Percentiles rank a stretch among this genome's conserved stretches.
Conservation (phyloP, 1,140 invertebrate genomes). For the Drosophila varians region DNA sequence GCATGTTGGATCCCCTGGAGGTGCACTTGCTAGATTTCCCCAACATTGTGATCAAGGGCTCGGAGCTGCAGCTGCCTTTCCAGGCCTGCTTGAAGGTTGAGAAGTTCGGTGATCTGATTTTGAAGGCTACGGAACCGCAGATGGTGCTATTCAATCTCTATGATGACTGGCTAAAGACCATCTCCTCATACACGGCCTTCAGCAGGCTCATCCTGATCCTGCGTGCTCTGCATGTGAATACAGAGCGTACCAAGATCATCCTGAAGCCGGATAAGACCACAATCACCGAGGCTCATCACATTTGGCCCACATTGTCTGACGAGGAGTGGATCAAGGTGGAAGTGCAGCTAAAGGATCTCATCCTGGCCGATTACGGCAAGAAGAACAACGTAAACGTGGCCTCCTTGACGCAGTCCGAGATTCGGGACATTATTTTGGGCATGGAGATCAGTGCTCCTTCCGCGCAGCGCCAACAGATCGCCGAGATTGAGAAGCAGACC, state of each 20-base stretch:
- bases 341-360: slow-evolving; percentile 98
- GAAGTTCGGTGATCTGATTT: slow-evolving; percentile 99
- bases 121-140: slow-evolving; percentile 99
- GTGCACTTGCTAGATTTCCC: slow-evolving; percentile 99
- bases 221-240: slow-evolving; percentile 98
- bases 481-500: slow-evolving; percentile 99
- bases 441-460: slow-evolving; percentile 99
- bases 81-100: slow-evolving; percentile 98
- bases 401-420: slow-evolving; percentile 99
- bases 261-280: slow-evolving; percentile 99
- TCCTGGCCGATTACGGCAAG: slow-evolving; percentile 99
- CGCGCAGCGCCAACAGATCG: slow-evolving; percentile 99
- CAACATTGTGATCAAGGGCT: slow-evolving; percentile 99
- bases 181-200: slow-evolving; percentile 98
- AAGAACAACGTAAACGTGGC: slow-evolving; percentile 99
- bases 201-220: slow-evolving; percentile 98
- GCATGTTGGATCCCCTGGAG: slow-evolving; percentile 99
- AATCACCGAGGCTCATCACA: slow-evolving; percentile 99
- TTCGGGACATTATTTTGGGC: slow-evolving; percentile 99
- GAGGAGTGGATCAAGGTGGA: slow-evolving; percentile 99
- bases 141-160: slow-evolving; percentile 99
- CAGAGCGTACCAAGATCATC: slow-evolving; percentile 98
- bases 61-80: slow-evolving; percentile 99
- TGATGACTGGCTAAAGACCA: slow-evolving; percentile 99
- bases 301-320: slow-evolving; percentile 98